Conservation (phyloP, 2,113 vertebrate genomes). For the Spilogale gracilis region DNA sequence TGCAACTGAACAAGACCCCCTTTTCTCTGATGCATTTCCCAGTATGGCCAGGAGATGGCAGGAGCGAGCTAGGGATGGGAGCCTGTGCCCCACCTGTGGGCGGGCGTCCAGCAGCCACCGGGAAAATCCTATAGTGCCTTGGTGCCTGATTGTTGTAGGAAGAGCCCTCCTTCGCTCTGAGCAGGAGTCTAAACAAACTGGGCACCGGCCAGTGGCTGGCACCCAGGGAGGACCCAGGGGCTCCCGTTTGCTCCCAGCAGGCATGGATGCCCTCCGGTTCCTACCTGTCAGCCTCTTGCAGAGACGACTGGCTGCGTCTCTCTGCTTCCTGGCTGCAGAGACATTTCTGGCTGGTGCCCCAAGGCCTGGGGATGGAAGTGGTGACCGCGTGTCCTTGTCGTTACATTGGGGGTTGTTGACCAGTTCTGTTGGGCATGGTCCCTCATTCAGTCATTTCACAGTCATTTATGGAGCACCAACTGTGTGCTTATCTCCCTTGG, state of each 20-base stretch:
- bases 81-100: fast-evolving
- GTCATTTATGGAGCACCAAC: fast-evolving
- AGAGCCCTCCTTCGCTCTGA: not conserved
- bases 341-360: fast-evolving
- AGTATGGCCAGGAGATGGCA: constrained; percentile 67
- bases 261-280: not conserved
- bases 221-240: fast-evolving
- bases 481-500: not conserved
- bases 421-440: not conserved
- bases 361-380: not conserved
- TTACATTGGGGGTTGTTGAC: fast-evolving
- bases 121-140: fast-evolving
- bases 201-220: not conserved
- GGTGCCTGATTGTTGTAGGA: fast-evolving
- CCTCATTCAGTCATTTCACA: fast-evolving
- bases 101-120: fast-evolving
- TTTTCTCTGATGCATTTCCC: not conserved
- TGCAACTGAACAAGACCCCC: fast-evolving
- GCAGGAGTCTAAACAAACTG: not conserved
- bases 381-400: not conserved
- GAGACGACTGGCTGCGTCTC: fast-evolving
- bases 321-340: not conserved
- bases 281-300: not conserved
- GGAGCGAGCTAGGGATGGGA: constrained; percentile 42
- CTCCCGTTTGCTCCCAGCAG: fast-evolving